A percentile compares a stretch with the other conserved stretches of the same genome.
Conservation (phyloP, 2,888 invertebrate genomes). For the Blera fallax region DNA sequence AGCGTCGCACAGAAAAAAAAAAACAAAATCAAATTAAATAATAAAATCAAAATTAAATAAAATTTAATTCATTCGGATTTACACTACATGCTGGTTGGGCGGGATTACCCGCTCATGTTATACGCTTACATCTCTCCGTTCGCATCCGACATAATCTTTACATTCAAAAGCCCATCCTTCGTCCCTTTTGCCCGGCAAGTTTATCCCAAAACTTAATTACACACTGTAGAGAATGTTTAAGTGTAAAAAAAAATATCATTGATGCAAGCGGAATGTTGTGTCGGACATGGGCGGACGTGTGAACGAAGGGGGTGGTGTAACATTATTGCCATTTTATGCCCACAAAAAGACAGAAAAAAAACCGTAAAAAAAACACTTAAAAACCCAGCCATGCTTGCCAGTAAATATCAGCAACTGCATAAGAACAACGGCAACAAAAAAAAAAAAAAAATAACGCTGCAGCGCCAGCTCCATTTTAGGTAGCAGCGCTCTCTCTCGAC, state of each 20-base stretch:
- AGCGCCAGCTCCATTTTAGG: conserved; percentile 14
- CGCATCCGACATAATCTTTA: too few species aligned
- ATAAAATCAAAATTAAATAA: conserved; percentile 70
- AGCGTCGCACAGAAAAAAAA: neutral
- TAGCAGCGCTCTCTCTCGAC: neutral
- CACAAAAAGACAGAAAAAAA: neutral
- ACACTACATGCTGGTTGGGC: conserved; percentile 8
- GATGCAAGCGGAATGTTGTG: conserved; percentile 52
- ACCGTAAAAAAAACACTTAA: conserved; percentile 28
- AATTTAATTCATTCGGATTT: conserved; percentile 54
- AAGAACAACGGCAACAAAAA: too few species aligned
- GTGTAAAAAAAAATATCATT: conserved; percentile 8
- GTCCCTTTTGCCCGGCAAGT: neutral
- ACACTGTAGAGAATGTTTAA: conserved; percentile 45
- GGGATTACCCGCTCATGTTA: neutral
- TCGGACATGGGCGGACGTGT: conserved; percentile 54
- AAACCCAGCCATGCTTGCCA: conserved; percentile 14
- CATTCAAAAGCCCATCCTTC: too few species aligned
- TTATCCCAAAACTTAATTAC: conserved; percentile 56
- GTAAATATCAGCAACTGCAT: conserved; percentile 43
- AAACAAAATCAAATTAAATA: conserved; percentile 51
- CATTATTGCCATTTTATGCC: conserved; percentile 47
- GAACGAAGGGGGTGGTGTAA: conserved; percentile 40
- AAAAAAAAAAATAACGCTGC: too few species aligned
- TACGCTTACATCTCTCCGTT: neutral